These are phyloP conservation scores for Neolamprologus devosi DNA, from an alignment of 2,113 vertebrate species.

Conservation along the genomic window DNA sequence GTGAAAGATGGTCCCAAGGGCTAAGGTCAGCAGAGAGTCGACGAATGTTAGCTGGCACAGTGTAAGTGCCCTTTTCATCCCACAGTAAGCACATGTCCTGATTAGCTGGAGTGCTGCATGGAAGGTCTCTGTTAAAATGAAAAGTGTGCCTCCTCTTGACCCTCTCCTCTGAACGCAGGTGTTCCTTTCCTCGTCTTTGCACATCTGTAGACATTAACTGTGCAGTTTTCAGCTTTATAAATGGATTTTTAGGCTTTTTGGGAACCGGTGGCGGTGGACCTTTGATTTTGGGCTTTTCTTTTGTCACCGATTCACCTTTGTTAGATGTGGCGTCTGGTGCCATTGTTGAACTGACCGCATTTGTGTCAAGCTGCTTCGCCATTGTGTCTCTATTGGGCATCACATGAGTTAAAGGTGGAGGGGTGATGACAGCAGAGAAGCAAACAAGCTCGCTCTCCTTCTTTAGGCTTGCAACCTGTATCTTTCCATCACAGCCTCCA, in stretches of 20 bases:
- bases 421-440: constrained; percentile 47
- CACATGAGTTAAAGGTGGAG: constrained; percentile 27
- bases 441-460: constrained; percentile 41
- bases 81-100: constrained; percentile 59
- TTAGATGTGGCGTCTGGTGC: neutral
- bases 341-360: neutral
- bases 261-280: constrained; percentile 69
- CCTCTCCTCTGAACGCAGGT: constrained; percentile 44
- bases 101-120: neutral
- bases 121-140: constrained; percentile 40
- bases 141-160: constrained; percentile 60
- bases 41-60: neutral
- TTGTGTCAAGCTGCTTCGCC: neutral
- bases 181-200: constrained; percentile 49
- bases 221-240: constrained; percentile 50
- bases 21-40: constrained; percentile 35
- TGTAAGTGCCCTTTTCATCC: constrained; percentile 42
- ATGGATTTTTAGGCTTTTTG: constrained; percentile 70
- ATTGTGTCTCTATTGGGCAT: constrained; percentile 15
- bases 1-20: constrained; percentile 20
- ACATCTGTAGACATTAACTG: constrained; percentile 47
- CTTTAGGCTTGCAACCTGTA: constrained; percentile 9
- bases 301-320: neutral
- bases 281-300: constrained; percentile 50
- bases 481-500: neutral